Conservation (phyloP, 1,140 invertebrate genomes). For the Thaumatotibia leucotreta region DNA sequence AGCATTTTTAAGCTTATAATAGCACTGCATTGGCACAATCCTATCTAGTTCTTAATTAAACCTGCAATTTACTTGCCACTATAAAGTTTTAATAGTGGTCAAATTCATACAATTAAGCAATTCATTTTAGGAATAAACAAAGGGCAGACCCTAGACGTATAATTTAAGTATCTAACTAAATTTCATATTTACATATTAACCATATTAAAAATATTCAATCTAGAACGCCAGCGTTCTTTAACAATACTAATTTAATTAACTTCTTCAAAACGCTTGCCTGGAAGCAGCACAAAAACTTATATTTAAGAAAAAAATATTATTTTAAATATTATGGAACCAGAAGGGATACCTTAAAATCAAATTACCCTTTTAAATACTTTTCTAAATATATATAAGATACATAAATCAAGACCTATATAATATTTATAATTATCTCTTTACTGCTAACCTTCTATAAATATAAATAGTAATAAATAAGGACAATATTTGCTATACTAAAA, state of each 20-base stretch:
- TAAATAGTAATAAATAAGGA: constrained; percentile 25
- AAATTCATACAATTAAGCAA: background rate
- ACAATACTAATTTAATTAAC: background rate
- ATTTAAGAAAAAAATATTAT: background rate
- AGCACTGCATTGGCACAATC: background rate
- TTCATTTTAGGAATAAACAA: background rate
- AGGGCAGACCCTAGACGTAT: background rate
- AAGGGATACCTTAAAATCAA: background rate
- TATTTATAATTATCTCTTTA: constrained; percentile 10
- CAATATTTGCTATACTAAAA: constrained; percentile 26
- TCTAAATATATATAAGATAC: background rate
- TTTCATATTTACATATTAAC: constrained; percentile 7
- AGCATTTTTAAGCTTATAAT: background rate
- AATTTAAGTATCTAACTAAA: background rate
- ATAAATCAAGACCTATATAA: constrained; percentile 4
- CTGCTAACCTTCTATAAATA: background rate
- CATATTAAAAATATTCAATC: background rate
- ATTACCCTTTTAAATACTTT: background rate
- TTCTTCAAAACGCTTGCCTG: background rate
- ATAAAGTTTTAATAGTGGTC: background rate
- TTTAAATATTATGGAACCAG: background rate
- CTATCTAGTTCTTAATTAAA: background rate
- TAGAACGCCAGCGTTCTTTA: constrained; percentile 12
- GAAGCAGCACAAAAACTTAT: background rate
- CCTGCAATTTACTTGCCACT: background rate